Evolutionary conservation across 2,888 invertebrate species (phyloP).

Genomic region (Oxyscelio sp.): DNA sequence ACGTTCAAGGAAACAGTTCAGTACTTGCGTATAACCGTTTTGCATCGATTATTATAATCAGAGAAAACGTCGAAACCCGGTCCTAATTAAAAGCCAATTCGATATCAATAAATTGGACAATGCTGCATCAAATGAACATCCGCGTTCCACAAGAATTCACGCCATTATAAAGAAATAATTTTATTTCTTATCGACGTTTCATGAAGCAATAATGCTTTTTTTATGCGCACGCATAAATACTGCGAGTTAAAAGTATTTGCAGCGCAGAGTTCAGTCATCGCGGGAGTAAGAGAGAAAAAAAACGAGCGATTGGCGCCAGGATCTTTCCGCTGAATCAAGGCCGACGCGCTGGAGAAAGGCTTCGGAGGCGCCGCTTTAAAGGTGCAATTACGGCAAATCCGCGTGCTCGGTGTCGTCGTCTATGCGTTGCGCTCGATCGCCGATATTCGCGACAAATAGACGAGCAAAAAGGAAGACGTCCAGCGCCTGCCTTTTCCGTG

Average conservation of each 20-base stretch:
- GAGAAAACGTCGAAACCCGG: background rate
- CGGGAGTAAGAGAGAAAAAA: constrained; percentile 68
- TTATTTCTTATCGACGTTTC: constrained; percentile 39
- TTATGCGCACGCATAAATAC: constrained; percentile 29
- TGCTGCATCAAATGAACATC: constrained; percentile 49
- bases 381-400: constrained; percentile 76
- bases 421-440: constrained; percentile 32
- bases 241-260: constrained; percentile 37
- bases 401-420: constrained; percentile 65
- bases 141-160: constrained; percentile 42
- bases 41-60: too few relatives aligned
- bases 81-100: constrained; percentile 46
- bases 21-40: too few relatives aligned
- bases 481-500: constrained; percentile 5
- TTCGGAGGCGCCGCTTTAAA: constrained; percentile 77
- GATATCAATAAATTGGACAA: constrained; percentile 43
- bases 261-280: constrained; percentile 63
- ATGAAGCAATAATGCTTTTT: constrained; percentile 32
- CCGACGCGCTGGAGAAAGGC: constrained; percentile 80
- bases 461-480: constrained; percentile 1
- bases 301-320: constrained; percentile 77
- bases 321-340: constrained; percentile 80
- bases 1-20: too few relatives aligned
- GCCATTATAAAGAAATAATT: constrained; percentile 41
- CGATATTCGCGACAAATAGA: constrained; percentile 51